Percentiles rank a stretch among this genome's conserved stretches.
These are phyloP conservation scores for Dynastes hyllus DNA, from an alignment of 2,888 invertebrate genomes.

Conservation along the genomic window DNA sequence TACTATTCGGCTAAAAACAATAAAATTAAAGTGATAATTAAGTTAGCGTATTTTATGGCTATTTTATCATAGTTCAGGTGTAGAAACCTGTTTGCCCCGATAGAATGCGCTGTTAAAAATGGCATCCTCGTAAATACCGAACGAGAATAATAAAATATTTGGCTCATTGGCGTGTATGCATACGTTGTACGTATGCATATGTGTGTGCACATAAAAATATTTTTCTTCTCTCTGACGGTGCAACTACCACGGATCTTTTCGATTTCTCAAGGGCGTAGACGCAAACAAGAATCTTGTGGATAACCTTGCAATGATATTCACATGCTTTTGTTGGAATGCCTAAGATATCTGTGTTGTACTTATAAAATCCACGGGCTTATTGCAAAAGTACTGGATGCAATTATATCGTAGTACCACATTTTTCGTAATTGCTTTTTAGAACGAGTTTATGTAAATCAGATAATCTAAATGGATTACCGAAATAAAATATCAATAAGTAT, in stretches of 20 bases:
- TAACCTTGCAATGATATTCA: slow-evolving; percentile 43
- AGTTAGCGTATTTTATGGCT: slow-evolving; percentile 9
- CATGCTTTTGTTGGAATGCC: slow-evolving; percentile 35
- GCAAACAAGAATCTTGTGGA: slow-evolving; percentile 44
- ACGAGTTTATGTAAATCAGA: too few relatives aligned
- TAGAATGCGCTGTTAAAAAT: slow-evolving; percentile 29
- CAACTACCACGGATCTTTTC: slow-evolving; percentile 30
- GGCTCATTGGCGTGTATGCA: slow-evolving; percentile 13
- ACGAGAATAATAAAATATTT: slow-evolving; percentile 34
- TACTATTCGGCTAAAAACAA: slow-evolving; percentile 21
- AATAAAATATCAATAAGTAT: too few relatives aligned
- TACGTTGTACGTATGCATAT: not conserved
- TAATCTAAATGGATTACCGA: too few relatives aligned
- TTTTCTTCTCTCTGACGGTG: slow-evolving; percentile 17
- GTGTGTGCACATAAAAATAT: not conserved
- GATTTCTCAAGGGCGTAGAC: slow-evolving; percentile 40
- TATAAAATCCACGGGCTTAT: not conserved
- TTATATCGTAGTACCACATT: not conserved
- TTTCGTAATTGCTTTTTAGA: too few relatives aligned
- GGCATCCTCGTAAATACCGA: slow-evolving; percentile 37
- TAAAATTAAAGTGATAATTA: slow-evolving; percentile 34
- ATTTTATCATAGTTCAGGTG: slow-evolving; percentile 17
- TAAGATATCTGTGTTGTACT: slow-evolving; percentile 21
- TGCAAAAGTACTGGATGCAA: not conserved
- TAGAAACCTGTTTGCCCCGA: slow-evolving; percentile 22